Conservation (phyloP, 2,113 vertebrate species). For the Anguilla japonica region DNA sequence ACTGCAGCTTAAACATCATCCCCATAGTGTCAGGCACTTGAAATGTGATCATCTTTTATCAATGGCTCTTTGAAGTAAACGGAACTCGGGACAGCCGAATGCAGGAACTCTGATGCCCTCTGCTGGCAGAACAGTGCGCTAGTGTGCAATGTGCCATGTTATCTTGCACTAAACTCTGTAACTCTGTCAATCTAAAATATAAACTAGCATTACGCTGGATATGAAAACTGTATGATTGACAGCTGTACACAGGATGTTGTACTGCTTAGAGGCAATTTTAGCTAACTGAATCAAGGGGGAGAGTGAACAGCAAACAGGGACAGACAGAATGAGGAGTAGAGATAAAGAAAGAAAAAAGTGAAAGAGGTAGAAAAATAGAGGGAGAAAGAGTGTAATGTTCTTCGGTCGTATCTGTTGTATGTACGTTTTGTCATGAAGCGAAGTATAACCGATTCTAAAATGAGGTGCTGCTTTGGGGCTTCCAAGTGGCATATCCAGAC, state of each 20-base stretch:
- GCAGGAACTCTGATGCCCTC: conserved; percentile 54
- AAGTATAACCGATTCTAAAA: neutral
- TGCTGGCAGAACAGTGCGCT: conserved; percentile 47
- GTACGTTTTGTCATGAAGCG: neutral
- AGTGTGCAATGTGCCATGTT: no score
- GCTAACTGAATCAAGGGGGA: neutral
- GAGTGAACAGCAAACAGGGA: neutral
- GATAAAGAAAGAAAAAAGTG: neutral
- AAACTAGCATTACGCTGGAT: conserved; percentile 31
- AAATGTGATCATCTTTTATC: conserved; percentile 28
- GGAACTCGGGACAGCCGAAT: neutral
- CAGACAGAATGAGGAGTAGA: neutral
- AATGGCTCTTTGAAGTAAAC: neutral
- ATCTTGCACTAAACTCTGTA: neutral
- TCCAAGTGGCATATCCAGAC: neutral
- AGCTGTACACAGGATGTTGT: neutral
- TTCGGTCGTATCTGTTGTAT: neutral
- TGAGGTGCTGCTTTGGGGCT: neutral
- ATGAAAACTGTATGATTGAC: neutral
- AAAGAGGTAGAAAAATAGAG: neutral
- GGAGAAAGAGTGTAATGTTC: neutral
- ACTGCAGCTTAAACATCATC: conserved; percentile 10
- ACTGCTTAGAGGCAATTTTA: no score
- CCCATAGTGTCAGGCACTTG: conserved; percentile 13
- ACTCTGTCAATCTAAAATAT: conserved; percentile 31